These are phyloP conservation scores for Pseudochaenichthys georgianus DNA, from an alignment of 2,797 vertebrate genomes.

Conservation along the genomic window DNA sequence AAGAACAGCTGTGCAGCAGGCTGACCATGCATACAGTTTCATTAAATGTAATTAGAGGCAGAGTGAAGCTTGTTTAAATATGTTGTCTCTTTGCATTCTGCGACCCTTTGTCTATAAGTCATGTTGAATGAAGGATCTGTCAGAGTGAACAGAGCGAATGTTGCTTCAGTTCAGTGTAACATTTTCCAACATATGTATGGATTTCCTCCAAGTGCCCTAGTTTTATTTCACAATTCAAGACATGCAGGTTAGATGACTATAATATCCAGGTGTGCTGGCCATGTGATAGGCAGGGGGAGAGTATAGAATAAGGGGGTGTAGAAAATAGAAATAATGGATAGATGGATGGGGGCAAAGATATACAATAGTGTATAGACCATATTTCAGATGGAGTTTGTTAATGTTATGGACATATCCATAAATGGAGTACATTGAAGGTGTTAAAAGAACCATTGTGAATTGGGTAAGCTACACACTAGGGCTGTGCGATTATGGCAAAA, in stretches of 20 bases:
- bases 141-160: no score
- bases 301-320: neutral
- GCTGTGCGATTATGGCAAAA: no score
- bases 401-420: neutral
- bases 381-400: neutral
- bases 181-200: neutral
- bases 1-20: slow-evolving; percentile 21
- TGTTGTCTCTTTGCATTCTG: neutral
- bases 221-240: slow-evolving; percentile 7
- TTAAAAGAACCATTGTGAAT: slow-evolving; percentile 16
- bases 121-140: neutral
- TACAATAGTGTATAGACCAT: no score
- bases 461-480: slow-evolving; percentile 16
- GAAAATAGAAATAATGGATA: neutral
- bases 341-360: neutral
- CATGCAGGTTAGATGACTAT: slow-evolving; percentile 3
- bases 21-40: neutral
- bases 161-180: no score
- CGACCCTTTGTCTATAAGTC: neutral
- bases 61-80: neutral
- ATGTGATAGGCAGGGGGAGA: neutral
- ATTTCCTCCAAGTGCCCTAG: neutral
- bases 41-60: neutral
- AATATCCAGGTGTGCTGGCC: neutral
- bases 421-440: slow-evolving; percentile 3